phyloP scores from a whole-genome alignment of 2,888 invertebrate genomes.

The Terebella lapidaria region DNA sequence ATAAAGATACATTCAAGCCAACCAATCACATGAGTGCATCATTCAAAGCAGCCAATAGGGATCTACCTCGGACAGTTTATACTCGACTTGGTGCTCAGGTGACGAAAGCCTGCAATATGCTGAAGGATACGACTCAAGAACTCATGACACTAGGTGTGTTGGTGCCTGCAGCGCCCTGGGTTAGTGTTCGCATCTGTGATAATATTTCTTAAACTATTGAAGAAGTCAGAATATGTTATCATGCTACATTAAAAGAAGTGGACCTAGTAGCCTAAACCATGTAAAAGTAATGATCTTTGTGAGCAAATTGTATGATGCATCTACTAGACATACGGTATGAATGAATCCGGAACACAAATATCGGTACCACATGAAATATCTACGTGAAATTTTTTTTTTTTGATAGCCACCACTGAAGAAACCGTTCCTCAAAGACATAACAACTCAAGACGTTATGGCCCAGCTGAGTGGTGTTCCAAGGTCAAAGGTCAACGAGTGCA shows the following conservation, averaged over 20 bases:
- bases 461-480: conserved; percentile 32
- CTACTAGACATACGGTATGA: too few species aligned
- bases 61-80: conserved; percentile 15
- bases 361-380: background rate
- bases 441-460: conserved; percentile 32
- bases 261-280: too few species aligned
- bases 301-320: background rate
- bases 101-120: conserved; percentile 32
- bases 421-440: conserved; percentile 32
- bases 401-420: conserved; percentile 36
- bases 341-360: too few species aligned
- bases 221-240: too few species aligned
- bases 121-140: conserved; percentile 36
- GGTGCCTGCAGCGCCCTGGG: conserved; percentile 47
- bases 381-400: background rate
- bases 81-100: conserved; percentile 30
- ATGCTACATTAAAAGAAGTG: too few species aligned
- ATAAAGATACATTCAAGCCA: background rate
- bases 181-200: conserved; percentile 20
- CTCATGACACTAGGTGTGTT: conserved; percentile 39
- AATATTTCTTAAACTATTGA: background rate
- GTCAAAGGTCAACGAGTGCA: conserved; percentile 29
- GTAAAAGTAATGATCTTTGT: background rate
- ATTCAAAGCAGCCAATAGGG: conserved; percentile 1
- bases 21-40: too few species aligned